These are phyloP conservation scores for Cotesia glomerata DNA, from an alignment of 1,140 invertebrate genomes.

Conservation along the genomic window DNA sequence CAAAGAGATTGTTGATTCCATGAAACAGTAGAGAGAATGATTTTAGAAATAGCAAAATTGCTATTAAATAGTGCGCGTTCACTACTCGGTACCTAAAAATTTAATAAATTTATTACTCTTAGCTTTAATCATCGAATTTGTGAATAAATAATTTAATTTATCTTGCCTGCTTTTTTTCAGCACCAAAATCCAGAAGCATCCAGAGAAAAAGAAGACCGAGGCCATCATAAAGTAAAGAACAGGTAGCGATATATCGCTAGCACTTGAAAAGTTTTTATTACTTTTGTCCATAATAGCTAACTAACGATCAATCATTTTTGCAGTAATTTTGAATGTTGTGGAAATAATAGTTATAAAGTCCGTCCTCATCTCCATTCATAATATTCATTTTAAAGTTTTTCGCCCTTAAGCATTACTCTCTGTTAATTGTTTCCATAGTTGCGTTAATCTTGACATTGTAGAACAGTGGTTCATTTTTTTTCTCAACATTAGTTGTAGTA, in stretches of 20 bases:
- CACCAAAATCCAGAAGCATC: slow-evolving; percentile 90
- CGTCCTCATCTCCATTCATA: slow-evolving; percentile 79
- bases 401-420: slow-evolving; percentile 51
- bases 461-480: slow-evolving; percentile 28
- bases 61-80: slow-evolving; percentile 98
- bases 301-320: slow-evolving; percentile 57
- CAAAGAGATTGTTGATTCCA: slow-evolving; percentile 96
- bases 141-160: not conserved
- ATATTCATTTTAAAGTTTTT: slow-evolving; percentile 80
- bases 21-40: slow-evolving; percentile 93
- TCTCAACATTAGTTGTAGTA: not conserved
- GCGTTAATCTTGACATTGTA: slow-evolving; percentile 50
- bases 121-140: not conserved
- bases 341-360: slow-evolving; percentile 94
- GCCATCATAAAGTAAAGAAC: slow-evolving; percentile 91
- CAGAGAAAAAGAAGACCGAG: slow-evolving; percentile 86
- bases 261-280: slow-evolving; percentile 91
- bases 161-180: slow-evolving; percentile 82
- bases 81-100: slow-evolving; percentile 80
- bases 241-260: slow-evolving; percentile 95
- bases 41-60: slow-evolving; percentile 90
- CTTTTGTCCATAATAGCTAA: slow-evolving; percentile 84
- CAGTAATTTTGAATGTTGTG: slow-evolving; percentile 88
- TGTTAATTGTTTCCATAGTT: slow-evolving; percentile 40
- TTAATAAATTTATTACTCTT: not conserved